Conservation (phyloP, 2,113 vertebrate genomes). For the Hirundichthys speculiger region DNA sequence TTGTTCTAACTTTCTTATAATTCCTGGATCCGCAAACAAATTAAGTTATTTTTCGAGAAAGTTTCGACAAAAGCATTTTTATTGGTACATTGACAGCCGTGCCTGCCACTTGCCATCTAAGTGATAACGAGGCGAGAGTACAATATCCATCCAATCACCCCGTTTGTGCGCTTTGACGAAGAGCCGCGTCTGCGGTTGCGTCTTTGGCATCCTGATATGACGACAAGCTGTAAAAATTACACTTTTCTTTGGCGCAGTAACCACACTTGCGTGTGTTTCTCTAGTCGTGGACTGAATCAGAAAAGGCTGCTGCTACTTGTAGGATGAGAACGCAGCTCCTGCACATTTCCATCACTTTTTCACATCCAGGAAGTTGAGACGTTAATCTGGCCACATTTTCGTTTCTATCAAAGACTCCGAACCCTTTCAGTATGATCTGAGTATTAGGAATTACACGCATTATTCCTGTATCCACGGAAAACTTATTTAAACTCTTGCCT, state of each 20-base stretch:
- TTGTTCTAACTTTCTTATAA: constrained; percentile 42
- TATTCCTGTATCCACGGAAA: not conserved
- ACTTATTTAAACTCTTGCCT: constrained; percentile 25
- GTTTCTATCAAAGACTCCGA: constrained; percentile 2
- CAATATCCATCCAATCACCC: constrained; percentile 39
- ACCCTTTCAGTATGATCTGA: constrained; percentile 1
- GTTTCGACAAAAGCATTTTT: constrained; percentile 22
- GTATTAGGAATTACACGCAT: constrained; percentile 3
- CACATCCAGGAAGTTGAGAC: constrained; percentile 20
- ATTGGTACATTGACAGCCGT: constrained; percentile 9
- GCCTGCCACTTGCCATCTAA: constrained; percentile 23
- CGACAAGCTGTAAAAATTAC: not conserved
- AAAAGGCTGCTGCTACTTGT: constrained; percentile 33
- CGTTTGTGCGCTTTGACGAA: constrained; percentile 39
- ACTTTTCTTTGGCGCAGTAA: not conserved
- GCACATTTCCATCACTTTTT: constrained; percentile 7
- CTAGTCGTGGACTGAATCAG: not conserved
- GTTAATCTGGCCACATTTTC: constrained; percentile 38
- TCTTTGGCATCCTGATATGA: constrained; percentile 35
- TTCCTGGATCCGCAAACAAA: not conserved
- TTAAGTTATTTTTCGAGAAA: constrained; percentile 11
- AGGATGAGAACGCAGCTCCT: constrained; percentile 11
- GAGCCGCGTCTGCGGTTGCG: constrained; percentile 48
- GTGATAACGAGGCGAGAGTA: constrained; percentile 42
- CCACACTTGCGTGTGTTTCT: not conserved